These are phyloP conservation scores for Hydractinia symbiolongicarpus DNA, from an alignment of 30 jellyfish, hydroid and myxozoan species.

Conservation along the genomic window DNA sequence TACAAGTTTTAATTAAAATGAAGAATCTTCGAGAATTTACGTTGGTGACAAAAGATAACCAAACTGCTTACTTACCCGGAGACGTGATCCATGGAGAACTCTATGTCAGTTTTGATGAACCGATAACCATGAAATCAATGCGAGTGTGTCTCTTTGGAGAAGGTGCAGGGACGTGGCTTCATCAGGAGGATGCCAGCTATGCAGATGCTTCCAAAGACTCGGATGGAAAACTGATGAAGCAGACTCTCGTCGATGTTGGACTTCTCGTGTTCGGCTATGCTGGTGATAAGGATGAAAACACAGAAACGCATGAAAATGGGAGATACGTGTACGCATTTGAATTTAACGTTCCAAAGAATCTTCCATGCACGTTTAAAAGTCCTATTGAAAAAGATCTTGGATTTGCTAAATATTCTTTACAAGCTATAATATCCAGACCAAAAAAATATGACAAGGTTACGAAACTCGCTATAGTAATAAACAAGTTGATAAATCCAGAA, in stretches of 20 bases:
- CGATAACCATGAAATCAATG: constrained; percentile 61
- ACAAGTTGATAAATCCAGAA: constrained; percentile 68
- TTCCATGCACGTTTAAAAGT: constrained; percentile 90
- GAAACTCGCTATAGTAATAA: constrained; percentile 36
- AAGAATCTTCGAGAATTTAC: constrained; percentile 50
- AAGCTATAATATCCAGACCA: constrained; percentile 71
- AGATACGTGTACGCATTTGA: constrained; percentile 61
- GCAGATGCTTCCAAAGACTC: constrained; percentile 12
- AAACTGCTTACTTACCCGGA: constrained; percentile 75
- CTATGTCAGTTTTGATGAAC: constrained; percentile 46
- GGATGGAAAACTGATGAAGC: constrained; percentile 12
- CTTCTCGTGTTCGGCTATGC: constrained; percentile 64
- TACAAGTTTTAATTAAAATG: constrained; percentile 15
- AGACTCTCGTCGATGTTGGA: constrained; percentile 55
- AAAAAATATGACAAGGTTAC: constrained; percentile 37
- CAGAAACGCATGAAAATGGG: constrained; percentile 74
- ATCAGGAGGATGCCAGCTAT: constrained; percentile 23
- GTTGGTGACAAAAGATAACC: constrained; percentile 43
- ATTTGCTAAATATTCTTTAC: constrained; percentile 50
- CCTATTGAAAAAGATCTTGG: constrained; percentile 78
- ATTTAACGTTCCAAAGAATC: constrained; percentile 61
- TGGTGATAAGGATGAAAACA: constrained; percentile 21
- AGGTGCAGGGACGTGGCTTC: constrained; percentile 50
- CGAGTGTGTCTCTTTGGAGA: constrained; percentile 69
- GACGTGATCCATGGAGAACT: constrained; percentile 74